Evolutionary conservation across 2,888 invertebrate genomes (phyloP).

Genomic region (Nephrotoma guestfalica): DNA sequence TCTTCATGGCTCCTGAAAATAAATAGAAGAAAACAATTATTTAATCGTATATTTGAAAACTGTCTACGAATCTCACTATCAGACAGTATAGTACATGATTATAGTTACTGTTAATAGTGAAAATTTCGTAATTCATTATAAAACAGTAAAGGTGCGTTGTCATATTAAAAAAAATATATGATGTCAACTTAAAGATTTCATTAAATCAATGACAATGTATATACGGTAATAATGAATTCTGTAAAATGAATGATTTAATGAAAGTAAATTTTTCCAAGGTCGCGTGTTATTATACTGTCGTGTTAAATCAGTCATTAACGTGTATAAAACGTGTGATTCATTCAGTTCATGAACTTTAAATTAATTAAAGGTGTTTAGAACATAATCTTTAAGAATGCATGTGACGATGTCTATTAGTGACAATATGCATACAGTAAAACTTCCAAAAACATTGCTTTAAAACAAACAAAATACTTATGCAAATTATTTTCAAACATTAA

Average conservation of each 20-base stretch:
- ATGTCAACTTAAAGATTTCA: not conserved
- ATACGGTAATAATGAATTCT: not conserved
- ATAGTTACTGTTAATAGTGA: too few relatives aligned
- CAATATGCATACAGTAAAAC: not conserved
- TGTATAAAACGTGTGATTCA: not conserved
- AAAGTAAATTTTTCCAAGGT: not conserved
- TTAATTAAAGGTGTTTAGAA: not conserved
- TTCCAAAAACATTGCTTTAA: not conserved
- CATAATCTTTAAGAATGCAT: not conserved
- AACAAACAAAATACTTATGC: not conserved
- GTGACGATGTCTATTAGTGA: not conserved
- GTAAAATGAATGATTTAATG: not conserved
- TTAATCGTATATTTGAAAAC: not conserved
- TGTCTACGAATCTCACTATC: too few relatives aligned
- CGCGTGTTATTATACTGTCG: not conserved
- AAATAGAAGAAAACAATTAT: not conserved
- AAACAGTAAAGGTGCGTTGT: not conserved
- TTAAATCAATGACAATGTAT: not conserved
- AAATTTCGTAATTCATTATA: not conserved
- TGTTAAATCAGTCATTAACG: not conserved
- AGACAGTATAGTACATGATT: too few relatives aligned
- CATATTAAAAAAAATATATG: not conserved
- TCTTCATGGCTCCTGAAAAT: constrained; percentile 19
- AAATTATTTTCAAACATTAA: not conserved
- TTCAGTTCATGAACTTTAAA: not conserved